Evolutionary conservation across 2,888 invertebrate genomes (phyloP).

Genomic region (Perithous albicinctus): DNA sequence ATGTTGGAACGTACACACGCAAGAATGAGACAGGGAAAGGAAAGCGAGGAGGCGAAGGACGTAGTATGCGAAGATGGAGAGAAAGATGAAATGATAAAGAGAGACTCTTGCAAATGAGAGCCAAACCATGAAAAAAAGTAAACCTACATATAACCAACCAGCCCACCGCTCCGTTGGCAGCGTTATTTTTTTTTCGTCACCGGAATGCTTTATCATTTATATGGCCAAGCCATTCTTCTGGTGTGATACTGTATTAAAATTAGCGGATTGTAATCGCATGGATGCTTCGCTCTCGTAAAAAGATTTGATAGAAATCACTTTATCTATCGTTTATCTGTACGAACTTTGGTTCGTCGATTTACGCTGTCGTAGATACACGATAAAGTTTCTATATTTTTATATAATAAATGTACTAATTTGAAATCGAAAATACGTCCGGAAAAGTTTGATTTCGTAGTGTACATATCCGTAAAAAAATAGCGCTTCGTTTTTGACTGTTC

Average conservation of each 20-base stretch:
- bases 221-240: constrained; percentile 65
- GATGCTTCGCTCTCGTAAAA: too few relatives aligned
- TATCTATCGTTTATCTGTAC: too few relatives aligned
- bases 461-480: too few relatives aligned
- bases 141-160: constrained; percentile 77
- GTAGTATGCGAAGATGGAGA: constrained; percentile 5
- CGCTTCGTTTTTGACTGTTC: too few relatives aligned
- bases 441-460: too few relatives aligned
- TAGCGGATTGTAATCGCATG: too few relatives aligned
- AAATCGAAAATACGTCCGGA: too few relatives aligned
- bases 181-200: constrained; percentile 48
- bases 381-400: too few relatives aligned
- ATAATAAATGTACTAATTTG: too few relatives aligned
- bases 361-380: too few relatives aligned
- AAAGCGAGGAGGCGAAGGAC: constrained; percentile 35
- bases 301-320: too few relatives aligned
- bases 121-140: constrained; percentile 74
- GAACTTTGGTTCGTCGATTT: too few relatives aligned
- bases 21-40: constrained; percentile 31
- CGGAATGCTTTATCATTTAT: constrained; percentile 74
- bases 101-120: constrained; percentile 71
- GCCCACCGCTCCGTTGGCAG: constrained; percentile 30
- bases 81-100: constrained; percentile 49
- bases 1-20: constrained; percentile 53
- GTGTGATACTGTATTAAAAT: not conserved